Percentiles rank a stretch among this genome's conserved stretches.
These are phyloP conservation scores for Polyergus mexicanus DNA, from an alignment of 1,140 invertebrate genomes.

Conservation along the genomic window DNA sequence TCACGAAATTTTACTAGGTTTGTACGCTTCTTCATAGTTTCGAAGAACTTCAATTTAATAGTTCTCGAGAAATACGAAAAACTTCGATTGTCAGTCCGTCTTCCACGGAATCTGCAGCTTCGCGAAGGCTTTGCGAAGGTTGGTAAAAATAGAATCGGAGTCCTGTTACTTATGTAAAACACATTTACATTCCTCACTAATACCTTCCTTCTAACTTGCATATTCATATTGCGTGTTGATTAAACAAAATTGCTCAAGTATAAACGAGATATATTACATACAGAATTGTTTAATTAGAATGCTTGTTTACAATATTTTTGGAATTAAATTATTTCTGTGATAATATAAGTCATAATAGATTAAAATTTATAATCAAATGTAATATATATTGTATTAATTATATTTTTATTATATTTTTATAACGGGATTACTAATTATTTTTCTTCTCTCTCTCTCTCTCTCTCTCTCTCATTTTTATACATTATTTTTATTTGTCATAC, in stretches of 20 bases:
- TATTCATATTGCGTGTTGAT: neutral
- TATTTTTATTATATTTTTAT: neutral
- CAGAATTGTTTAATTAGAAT: constrained; percentile 5
- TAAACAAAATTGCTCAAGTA: neutral
- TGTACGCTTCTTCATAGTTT: neutral
- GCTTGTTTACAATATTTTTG: neutral
- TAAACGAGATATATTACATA: neutral
- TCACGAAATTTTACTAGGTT: neutral
- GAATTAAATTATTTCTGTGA: neutral
- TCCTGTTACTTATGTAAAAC: neutral
- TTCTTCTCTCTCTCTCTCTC: neutral
- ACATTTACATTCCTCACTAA: constrained; percentile 20
- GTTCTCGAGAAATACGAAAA: constrained; percentile 19
- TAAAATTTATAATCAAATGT: neutral
- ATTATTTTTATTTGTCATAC: neutral
- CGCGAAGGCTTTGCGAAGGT: neutral
- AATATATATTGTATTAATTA: neutral
- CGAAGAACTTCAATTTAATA: constrained; percentile 38
- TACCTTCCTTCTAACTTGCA: neutral
- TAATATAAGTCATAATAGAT: neutral
- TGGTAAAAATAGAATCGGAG: constrained; percentile 9
- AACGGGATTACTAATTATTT: neutral
- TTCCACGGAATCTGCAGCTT: constrained; percentile 7
- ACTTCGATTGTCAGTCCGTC: constrained; percentile 11
- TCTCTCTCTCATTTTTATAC: neutral